phyloP scores from a whole-genome alignment of 2,113 vertebrate species.

The Daubentonia madagascariensis region DNA sequence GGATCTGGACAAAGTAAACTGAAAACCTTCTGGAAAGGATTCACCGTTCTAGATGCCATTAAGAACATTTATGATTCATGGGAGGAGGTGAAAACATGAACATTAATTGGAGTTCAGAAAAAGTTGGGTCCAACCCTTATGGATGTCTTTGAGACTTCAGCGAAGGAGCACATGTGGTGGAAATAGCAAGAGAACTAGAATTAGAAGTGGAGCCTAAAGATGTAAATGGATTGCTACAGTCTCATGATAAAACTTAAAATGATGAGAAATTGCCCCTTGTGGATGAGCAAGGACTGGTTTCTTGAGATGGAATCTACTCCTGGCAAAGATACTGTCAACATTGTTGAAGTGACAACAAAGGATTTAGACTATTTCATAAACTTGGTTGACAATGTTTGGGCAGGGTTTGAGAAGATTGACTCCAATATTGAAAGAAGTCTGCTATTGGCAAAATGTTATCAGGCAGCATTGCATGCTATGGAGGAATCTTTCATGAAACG shows the following conservation, averaged over 20 bases:
- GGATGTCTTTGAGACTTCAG: background rate
- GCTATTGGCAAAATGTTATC: background rate
- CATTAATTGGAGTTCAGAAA: background rate
- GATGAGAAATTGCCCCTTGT: background rate
- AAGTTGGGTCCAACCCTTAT: background rate
- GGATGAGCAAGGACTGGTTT: background rate
- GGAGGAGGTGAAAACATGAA: background rate
- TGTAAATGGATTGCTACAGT: background rate
- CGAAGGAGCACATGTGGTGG: background rate
- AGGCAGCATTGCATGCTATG: background rate
- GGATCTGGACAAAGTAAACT: background rate
- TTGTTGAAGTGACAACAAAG: too few species aligned
- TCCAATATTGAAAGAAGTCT: background rate
- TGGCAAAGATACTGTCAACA: background rate
- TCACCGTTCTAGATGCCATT: background rate
- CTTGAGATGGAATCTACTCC: background rate
- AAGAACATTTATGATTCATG: background rate
- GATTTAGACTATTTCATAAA: too few species aligned
- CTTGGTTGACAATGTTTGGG: background rate
- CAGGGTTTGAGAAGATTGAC: background rate
- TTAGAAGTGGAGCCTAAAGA: background rate
- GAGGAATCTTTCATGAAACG: background rate
- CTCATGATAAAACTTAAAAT: background rate
- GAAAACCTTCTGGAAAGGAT: background rate
- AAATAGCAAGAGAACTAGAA: background rate